Base-by-base conservation (phyloP, 2,888 invertebrate genomes). In the Dermolepida albohirtum region DNA sequence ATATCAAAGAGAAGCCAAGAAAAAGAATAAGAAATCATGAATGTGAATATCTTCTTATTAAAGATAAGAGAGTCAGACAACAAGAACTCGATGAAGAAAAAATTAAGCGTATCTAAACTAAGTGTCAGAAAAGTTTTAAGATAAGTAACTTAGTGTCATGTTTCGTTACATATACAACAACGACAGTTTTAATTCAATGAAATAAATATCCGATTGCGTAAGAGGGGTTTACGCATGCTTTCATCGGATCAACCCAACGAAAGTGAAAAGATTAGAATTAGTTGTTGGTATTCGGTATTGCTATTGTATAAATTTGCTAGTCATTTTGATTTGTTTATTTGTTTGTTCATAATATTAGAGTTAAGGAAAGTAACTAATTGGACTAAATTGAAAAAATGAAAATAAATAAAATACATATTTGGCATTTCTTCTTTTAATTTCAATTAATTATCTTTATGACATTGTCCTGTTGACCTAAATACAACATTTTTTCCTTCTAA, bases 161-260 rank as follows among this genome's bases (percentile, higher is more conserved):
- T 55, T 55, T 41, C 22, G 10, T 40, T 41, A n/a, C 17, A 39
- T 41, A 22, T 55, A 17, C 17, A 16, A 55, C 41, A 55, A 41
- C 34, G 34, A 34, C 41, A 41, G 55, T 16, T 55, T 55, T 55
- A 55, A 55, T 55, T 55, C 55, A 41, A 55, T 22, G 55, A 40
- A 55, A 41, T 22, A 55, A 55, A 55, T 55, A 55, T 55, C 41
- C 55, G 55, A 41, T 55, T 55, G 41, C 41, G 55, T 55, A 55
- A 55, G 41, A 41, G n/a, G 41, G 55, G 17, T 55, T 55, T 55
- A 41, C 22, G 41, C 41, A 10, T 55, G 39, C 55, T 55, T 41
- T 55, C 55, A 22, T 55, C 41, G 55, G 17, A 40, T 55, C 22
- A 41, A 34, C 34, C 34, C 8, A 34, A 41, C 41, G 55, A 55